Evolutionary conservation across 2,888 invertebrate species (phyloP).

Genomic region (Aricia artaxerxes): DNA sequence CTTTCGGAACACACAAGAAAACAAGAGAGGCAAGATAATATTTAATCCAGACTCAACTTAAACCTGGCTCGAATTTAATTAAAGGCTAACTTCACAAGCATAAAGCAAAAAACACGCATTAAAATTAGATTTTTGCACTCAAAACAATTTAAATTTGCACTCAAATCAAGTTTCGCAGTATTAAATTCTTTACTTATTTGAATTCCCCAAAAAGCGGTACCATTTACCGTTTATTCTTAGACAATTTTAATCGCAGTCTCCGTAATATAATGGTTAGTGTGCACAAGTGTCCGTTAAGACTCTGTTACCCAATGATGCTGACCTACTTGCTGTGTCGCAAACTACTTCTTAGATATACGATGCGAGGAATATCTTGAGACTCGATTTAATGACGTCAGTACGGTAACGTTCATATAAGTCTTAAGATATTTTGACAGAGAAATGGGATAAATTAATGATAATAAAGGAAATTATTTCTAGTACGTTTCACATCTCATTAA

Average conservation of each 20-base stretch:
- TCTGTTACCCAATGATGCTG: constrained; percentile 1
- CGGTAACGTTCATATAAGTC: background rate
- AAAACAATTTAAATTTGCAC: too few species aligned
- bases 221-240: background rate
- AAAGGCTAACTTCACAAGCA: too few species aligned
- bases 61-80: background rate
- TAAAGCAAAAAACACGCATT: too few species aligned
- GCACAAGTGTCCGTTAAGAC: constrained; percentile 56
- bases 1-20: too few species aligned
- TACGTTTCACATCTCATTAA: too few species aligned
- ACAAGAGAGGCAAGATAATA: too few species aligned
- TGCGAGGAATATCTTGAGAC: background rate
- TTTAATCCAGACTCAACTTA: too few species aligned
- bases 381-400: background rate
- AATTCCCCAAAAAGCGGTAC: background rate
- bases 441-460: background rate
- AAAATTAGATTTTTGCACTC: too few species aligned
- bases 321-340: constrained; percentile 18
- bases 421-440: background rate
- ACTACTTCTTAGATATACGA: background rate
- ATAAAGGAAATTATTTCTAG: too few species aligned
- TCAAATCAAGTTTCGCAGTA: too few species aligned
- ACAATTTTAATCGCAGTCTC: constrained; percentile 33
- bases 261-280: constrained; percentile 56
- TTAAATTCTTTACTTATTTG: background rate